Evolutionary conservation across 2,797 vertebrate genomes (phyloP).

Genomic region (Ctenopoma kingsleyae): DNA sequence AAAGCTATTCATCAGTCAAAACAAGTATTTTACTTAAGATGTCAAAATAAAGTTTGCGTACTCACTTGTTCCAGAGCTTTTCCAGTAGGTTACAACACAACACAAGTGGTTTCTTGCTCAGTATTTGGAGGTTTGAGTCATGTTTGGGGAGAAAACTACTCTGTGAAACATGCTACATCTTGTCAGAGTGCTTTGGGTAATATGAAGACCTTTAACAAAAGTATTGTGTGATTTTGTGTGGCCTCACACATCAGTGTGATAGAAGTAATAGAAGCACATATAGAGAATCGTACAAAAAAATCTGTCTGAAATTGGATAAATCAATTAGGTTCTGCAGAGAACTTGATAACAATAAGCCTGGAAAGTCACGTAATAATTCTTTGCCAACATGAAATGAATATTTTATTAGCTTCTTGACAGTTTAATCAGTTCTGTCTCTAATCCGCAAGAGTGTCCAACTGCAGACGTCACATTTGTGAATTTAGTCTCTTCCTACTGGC

Average conservation of each 20-base stretch:
- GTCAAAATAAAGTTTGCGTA: background rate
- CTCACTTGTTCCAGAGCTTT: background rate
- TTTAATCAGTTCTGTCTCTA: constrained; percentile 75
- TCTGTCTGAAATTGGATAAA: constrained; percentile 58
- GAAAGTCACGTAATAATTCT: constrained; percentile 71
- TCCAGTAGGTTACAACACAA: constrained; percentile 19
- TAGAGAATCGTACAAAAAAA: constrained; percentile 37
- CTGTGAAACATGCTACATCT: constrained; percentile 55
- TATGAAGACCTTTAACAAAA: constrained; percentile 17
- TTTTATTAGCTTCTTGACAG: constrained; percentile 79
- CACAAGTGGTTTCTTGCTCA: background rate
- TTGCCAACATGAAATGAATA: constrained; percentile 71
- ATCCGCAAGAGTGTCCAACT: no score
- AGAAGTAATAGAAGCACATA: constrained; percentile 3
- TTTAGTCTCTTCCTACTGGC: no score
- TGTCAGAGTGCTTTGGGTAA: constrained; percentile 45
- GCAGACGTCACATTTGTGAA: no score
- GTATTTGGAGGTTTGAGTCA: constrained; percentile 28
- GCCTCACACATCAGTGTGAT: background rate
- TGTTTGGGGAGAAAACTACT: constrained; percentile 32
- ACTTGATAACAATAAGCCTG: constrained; percentile 69
- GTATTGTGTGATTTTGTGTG: constrained; percentile 9
- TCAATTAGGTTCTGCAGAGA: constrained; percentile 61
- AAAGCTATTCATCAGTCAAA: constrained; percentile 12
- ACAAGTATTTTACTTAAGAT: background rate